These are phyloP conservation scores for Dryas iulia DNA, from an alignment of 1,140 invertebrate species.

Conservation along the genomic window DNA sequence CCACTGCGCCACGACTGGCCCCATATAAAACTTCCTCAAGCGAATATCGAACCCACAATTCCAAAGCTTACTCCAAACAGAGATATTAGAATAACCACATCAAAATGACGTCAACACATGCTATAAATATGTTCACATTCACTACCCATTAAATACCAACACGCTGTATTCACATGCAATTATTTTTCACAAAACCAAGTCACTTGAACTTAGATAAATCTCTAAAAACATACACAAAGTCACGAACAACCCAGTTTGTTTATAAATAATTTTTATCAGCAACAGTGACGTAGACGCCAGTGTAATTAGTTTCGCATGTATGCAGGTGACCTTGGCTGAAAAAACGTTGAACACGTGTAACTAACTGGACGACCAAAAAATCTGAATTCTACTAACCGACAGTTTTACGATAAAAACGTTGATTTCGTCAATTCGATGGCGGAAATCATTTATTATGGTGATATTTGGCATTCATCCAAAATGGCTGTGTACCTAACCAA, in stretches of 20 bases:
- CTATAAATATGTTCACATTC: too few relatives aligned
- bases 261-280: slow-evolving; percentile 18
- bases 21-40: too few relatives aligned
- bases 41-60: too few relatives aligned
- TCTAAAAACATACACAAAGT: neutral
- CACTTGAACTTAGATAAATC: neutral
- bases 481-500: neutral
- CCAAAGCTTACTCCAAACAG: too few relatives aligned
- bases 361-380: slow-evolving; percentile 10
- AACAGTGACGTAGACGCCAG: slow-evolving; percentile 17
- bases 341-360: slow-evolving; percentile 28
- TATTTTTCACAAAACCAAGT: neutral
- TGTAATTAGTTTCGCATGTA: slow-evolving; percentile 29
- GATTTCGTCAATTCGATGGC: neutral
- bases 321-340: slow-evolving; percentile 17
- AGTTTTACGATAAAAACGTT: neutral
- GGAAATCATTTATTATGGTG: neutral
- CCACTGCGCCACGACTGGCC: too few relatives aligned
- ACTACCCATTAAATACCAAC: neutral
- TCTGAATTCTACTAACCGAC: neutral
- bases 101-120: too few relatives aligned
- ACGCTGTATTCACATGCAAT: neutral
- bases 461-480: neutral
- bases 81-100: too few relatives aligned
- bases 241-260: slow-evolving; percentile 3